Percentiles rank a stretch among this genome's conserved stretches.
These are phyloP conservation scores for Rhodinocichla rosea DNA, from an alignment of 2,113 vertebrate species.

Conservation along the genomic window DNA sequence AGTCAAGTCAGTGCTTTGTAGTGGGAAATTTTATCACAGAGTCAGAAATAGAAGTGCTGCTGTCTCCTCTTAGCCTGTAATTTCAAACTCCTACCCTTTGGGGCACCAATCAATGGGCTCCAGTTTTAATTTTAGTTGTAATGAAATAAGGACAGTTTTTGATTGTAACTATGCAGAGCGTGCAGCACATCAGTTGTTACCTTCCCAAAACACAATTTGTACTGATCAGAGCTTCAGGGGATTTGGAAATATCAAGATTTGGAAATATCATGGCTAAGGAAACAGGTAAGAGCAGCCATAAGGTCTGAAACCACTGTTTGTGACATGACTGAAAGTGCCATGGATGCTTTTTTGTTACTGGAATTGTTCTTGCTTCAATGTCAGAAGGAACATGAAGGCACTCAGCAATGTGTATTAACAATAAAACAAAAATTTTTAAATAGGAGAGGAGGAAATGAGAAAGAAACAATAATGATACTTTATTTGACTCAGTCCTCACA, in stretches of 20 bases:
- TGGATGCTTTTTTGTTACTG: not conserved
- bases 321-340: not conserved
- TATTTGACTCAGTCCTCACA: not conserved
- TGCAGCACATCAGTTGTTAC: not conserved
- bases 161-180: rapidly evolving
- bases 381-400: not conserved
- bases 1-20: not conserved
- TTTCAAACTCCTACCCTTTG: rapidly evolving
- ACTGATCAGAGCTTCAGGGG: not conserved
- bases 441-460: not conserved
- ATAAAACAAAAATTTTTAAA: not conserved
- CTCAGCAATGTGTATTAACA: not conserved
- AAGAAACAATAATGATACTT: not conserved
- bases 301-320: not conserved
- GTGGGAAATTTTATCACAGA: not conserved
- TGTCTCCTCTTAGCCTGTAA: not conserved
- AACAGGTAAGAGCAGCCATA: not conserved
- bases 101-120: not conserved
- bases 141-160: not conserved
- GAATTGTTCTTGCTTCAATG: not conserved
- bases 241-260: not conserved
- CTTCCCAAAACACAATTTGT: not conserved
- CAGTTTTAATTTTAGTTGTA: not conserved
- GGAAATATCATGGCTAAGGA: not conserved
- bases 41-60: too few species aligned